These are phyloP conservation scores for Xestia ashworthii DNA, from an alignment of 2,888 invertebrate genomes.

Conservation along the genomic window DNA sequence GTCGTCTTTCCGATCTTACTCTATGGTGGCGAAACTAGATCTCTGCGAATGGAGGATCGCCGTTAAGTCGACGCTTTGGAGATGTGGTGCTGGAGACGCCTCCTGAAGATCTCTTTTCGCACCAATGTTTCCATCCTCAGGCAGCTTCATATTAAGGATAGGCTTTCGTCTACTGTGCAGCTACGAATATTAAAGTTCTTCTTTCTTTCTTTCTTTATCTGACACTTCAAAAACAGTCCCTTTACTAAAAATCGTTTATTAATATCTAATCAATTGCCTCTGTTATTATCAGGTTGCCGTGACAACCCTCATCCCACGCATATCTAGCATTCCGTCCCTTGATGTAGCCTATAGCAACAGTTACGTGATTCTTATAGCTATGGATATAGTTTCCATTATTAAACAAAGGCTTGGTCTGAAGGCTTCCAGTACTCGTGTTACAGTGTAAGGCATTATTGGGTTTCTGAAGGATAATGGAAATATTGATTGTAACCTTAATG, in stretches of 20 bases:
- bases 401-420: conserved; percentile 50
- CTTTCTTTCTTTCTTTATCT: too few species aligned
- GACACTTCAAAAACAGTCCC: not conserved
- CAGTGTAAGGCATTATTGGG: conserved; percentile 47
- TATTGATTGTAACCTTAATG: conserved; percentile 39
- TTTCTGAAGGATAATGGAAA: conserved; percentile 49
- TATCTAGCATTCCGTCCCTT: conserved; percentile 45
- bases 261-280: conserved; percentile 21
- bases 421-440: conserved; percentile 48
- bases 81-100: too few species aligned
- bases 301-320: conserved; percentile 53
- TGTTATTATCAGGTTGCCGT: conserved; percentile 48
- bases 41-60: too few species aligned
- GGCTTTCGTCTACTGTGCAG: too few species aligned
- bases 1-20: too few species aligned
- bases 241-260: conserved; percentile 15
- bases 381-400: conserved; percentile 52
- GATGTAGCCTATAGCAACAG: conserved; percentile 59
- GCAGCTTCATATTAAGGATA: too few species aligned
- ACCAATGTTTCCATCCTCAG: too few species aligned
- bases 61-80: too few species aligned
- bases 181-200: too few species aligned
- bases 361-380: conserved; percentile 1
- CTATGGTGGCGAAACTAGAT: too few species aligned
- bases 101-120: too few species aligned